phyloP scores from a whole-genome alignment of 2,797 vertebrate species.

The Microhierax caerulescens region DNA sequence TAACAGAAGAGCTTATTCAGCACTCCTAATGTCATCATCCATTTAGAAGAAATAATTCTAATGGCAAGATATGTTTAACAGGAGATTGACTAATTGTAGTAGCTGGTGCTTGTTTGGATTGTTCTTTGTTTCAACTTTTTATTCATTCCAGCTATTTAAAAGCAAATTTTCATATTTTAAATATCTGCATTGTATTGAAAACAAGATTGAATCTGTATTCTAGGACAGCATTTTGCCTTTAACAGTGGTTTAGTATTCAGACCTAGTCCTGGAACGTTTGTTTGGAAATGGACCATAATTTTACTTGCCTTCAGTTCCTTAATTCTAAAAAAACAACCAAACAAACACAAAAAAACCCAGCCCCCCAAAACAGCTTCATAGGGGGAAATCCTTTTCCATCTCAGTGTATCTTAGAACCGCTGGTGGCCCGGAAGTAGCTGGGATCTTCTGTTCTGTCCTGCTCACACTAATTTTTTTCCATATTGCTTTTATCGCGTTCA shows the following conservation, averaged over 20 bases:
- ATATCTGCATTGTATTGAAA: not conserved
- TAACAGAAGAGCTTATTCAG: not conserved
- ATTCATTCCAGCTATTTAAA: not conserved
- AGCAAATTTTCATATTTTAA: not conserved
- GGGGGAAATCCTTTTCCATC: not conserved
- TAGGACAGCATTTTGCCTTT: not conserved
- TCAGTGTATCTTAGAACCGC: not conserved
- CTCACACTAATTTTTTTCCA: not conserved
- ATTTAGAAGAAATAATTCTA: not conserved
- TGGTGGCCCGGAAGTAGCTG: not conserved
- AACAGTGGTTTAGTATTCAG: not conserved
- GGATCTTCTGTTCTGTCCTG: not conserved
- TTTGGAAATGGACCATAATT: not conserved
- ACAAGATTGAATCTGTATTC: not conserved
- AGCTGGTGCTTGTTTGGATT: not conserved
- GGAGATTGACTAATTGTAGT: not conserved
- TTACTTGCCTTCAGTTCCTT: not conserved
- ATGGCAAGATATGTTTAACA: not conserved
- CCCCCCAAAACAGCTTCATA: not conserved
- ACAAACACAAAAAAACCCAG: not conserved
- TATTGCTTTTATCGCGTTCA: not conserved
- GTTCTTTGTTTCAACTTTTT: not conserved
- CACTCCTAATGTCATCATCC: not conserved
- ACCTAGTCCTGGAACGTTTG: not conserved
- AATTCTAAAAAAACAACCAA: no score